These are phyloP conservation scores for Dicyrtomina minuta DNA, from an alignment of 2,888 invertebrate genomes.

Conservation along the genomic window DNA sequence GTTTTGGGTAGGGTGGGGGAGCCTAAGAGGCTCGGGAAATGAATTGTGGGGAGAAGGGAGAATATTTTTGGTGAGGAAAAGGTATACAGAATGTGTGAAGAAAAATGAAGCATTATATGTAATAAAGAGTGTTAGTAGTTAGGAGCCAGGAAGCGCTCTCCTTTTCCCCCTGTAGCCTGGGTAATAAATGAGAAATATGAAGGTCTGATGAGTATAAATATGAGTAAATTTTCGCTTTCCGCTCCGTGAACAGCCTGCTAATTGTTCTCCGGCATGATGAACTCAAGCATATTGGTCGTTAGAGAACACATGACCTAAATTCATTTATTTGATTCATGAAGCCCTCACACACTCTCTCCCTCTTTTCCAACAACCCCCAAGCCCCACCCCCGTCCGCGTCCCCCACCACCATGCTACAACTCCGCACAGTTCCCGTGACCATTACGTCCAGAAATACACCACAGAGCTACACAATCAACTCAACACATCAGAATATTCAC, in stretches of 20 bases:
- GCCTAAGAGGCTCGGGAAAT: not conserved
- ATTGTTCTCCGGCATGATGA: constrained; percentile 11
- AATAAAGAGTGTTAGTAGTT: constrained; percentile 17
- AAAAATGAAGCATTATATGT: constrained; percentile 21
- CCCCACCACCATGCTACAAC: too few relatives aligned
- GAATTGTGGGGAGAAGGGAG: not conserved
- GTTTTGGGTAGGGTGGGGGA: not conserved
- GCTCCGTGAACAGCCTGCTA: constrained; percentile 9
- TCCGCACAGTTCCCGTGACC: too few relatives aligned
- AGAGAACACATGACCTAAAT: constrained; percentile 7
- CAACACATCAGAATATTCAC: constrained; percentile 5
- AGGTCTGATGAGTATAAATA: constrained; percentile 27
- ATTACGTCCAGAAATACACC: not conserved
- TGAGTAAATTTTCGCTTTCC: constrained; percentile 15
- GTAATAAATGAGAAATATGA: constrained; percentile 34
- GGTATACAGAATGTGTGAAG: constrained; percentile 1
- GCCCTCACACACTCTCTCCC: not conserved
- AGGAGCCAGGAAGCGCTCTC: constrained; percentile 3
- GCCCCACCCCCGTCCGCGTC: not conserved
- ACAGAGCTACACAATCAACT: not conserved
- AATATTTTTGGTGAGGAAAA: not conserved
- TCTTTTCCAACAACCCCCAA: not conserved
- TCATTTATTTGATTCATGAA: constrained; percentile 7
- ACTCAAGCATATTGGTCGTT: constrained; percentile 7
- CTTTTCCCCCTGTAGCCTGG: not conserved